phyloP scores from a whole-genome alignment of 2,888 invertebrate genomes.

The Drymonia ruficornis region DNA sequence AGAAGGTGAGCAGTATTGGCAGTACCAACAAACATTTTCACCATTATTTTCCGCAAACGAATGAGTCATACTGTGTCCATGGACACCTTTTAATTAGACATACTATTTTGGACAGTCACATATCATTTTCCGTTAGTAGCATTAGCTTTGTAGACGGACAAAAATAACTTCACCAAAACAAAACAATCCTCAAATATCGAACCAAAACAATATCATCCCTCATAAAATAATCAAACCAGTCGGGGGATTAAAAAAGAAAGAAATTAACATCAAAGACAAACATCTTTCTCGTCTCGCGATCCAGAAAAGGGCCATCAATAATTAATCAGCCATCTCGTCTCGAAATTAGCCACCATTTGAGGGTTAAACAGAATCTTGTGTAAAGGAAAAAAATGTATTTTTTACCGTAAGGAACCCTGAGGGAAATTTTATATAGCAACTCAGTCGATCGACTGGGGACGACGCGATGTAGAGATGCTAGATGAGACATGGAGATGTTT shows the following conservation, averaged over 20 bases:
- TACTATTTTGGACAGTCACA: too few relatives aligned
- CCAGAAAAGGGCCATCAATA: constrained; percentile 75
- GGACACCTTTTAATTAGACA: too few relatives aligned
- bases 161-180: too few relatives aligned
- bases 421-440: constrained; percentile 81
- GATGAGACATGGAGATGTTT: constrained; percentile 36
- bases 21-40: too few relatives aligned
- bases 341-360: constrained; percentile 78
- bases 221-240: constrained; percentile 62
- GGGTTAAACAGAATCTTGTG: constrained; percentile 70
- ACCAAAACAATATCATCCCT: constrained; percentile 54
- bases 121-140: too few relatives aligned
- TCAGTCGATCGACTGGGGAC: constrained; percentile 61
- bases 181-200: constrained; percentile 20
- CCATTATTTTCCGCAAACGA: too few relatives aligned
- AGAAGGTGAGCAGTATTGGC: too few relatives aligned
- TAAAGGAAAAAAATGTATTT: constrained; percentile 63
- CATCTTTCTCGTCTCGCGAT: constrained; percentile 58
- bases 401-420: constrained; percentile 63
- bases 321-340: constrained; percentile 78
- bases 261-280: constrained; percentile 78
- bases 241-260: constrained; percentile 58
- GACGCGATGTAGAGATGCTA: constrained; percentile 29
- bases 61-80: too few relatives aligned
- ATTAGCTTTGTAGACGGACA: too few relatives aligned